These are phyloP conservation scores for Lacanobia oleracea DNA, from an alignment of 2,888 invertebrate species.

Conservation along the genomic window DNA sequence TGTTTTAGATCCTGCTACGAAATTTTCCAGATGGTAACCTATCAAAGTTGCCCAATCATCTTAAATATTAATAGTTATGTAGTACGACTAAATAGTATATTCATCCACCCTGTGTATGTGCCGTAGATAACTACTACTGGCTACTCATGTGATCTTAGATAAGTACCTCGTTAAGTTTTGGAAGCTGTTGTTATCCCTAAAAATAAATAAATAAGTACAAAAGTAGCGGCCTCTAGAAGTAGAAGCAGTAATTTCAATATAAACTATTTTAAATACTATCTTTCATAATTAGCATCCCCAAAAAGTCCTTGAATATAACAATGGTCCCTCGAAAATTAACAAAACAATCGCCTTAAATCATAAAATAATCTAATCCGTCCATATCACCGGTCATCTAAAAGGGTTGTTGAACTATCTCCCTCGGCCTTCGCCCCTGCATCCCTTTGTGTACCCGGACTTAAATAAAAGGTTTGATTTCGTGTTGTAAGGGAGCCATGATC, in stretches of 20 bases:
- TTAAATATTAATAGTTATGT: no score
- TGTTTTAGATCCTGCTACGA: no score
- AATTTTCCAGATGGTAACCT: no score
- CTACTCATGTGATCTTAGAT: no score
- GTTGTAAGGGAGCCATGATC: conserved; percentile 87
- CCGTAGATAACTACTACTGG: no score
- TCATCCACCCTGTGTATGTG: no score
- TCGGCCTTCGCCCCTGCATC: conserved; percentile 76
- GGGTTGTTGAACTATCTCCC: conserved; percentile 89
- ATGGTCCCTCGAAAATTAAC: conserved; percentile 13
- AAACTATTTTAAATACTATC: neutral
- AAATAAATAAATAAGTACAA: no score
- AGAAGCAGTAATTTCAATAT: neutral
- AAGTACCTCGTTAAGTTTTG: no score
- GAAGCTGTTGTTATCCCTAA: no score
- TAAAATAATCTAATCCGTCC: conserved; percentile 77
- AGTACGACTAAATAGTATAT: no score
- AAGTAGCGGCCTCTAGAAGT: neutral
- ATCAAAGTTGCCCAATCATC: no score
- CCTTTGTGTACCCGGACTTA: conserved; percentile 87
- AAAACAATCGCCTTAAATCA: conserved; percentile 60
- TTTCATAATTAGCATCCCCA: neutral
- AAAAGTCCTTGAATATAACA: neutral
- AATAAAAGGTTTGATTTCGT: conserved; percentile 91
- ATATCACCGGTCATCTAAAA: conserved; percentile 85